Conservation (phyloP, 2,113 vertebrate genomes). For the Hemichromis elongatus region DNA sequence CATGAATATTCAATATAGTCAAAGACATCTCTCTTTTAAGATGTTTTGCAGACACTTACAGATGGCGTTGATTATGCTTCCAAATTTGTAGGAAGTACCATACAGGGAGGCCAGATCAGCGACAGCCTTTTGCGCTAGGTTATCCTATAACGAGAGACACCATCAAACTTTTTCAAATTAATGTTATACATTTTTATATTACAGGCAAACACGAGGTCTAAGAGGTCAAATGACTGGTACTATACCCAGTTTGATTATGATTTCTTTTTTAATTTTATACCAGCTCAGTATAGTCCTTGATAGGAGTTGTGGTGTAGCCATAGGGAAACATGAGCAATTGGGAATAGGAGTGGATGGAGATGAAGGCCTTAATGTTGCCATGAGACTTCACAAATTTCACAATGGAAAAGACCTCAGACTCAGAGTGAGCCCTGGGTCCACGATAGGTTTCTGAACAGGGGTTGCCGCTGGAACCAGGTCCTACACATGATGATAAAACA, state of each 20-base stretch:
- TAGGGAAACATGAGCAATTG: slow-evolving; percentile 93
- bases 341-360: slow-evolving; percentile 95
- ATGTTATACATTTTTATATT: not conserved
- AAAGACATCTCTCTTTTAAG: not conserved
- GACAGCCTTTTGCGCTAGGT: slow-evolving; percentile 76
- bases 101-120: slow-evolving; percentile 79
- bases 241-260: not conserved
- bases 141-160: slow-evolving; percentile 65
- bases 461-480: slow-evolving; percentile 73
- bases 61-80: slow-evolving; percentile 87
- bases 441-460: slow-evolving; percentile 83
- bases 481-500: slow-evolving; percentile 48
- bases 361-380: slow-evolving; percentile 87
- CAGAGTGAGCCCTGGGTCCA: slow-evolving; percentile 80
- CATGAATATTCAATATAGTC: not conserved
- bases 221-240: not conserved
- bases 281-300: slow-evolving; percentile 75
- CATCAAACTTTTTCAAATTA: not conserved
- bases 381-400: slow-evolving; percentile 83
- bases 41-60: slow-evolving; percentile 75
- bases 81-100: slow-evolving; percentile 80
- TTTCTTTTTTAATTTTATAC: slow-evolving; percentile 58
- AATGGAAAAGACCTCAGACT: slow-evolving; percentile 87
- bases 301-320: slow-evolving; percentile 73
- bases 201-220: not conserved